Conservation (phyloP, 2,113 vertebrate genomes). For the Oophaga pumilio region DNA sequence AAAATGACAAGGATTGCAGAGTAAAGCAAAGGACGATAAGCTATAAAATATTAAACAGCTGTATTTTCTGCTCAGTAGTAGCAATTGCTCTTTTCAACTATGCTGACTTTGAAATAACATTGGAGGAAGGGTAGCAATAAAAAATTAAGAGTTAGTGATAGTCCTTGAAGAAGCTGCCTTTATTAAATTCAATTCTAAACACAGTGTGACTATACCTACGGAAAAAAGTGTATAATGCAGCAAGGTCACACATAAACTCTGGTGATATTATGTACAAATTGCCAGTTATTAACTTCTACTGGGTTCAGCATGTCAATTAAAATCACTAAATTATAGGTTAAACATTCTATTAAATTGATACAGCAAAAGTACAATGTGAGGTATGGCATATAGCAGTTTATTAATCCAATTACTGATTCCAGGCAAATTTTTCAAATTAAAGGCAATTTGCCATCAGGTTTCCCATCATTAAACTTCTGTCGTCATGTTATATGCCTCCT, state of each 20-base stretch:
- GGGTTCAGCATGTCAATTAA: constrained; percentile 34
- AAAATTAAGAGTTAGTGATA: constrained; percentile 61
- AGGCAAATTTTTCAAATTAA: background rate
- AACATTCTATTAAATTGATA: background rate
- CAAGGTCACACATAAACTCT: constrained; percentile 60
- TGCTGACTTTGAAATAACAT: constrained; percentile 64
- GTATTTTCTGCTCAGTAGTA: background rate
- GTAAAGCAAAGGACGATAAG: constrained; percentile 39
- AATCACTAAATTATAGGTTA: constrained; percentile 12
- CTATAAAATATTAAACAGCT: constrained; percentile 57
- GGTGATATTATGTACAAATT: constrained; percentile 14
- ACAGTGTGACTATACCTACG: constrained; percentile 52
- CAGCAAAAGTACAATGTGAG: background rate
- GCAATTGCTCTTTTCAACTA: constrained; percentile 55
- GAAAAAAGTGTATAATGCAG: constrained; percentile 61
- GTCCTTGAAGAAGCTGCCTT: constrained; percentile 45
- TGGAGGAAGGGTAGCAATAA: constrained; percentile 61
- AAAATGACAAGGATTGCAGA: constrained; percentile 40
- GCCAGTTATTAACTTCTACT: constrained; percentile 18
- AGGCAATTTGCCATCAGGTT: too few relatives aligned
- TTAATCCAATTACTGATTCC: background rate
- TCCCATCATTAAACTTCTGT: too few relatives aligned
- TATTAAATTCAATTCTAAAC: constrained; percentile 58
- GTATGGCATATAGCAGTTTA: background rate
- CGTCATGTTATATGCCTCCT: too few relatives aligned